Percentiles rank a stretch among this genome's conserved stretches.
Conservation (phyloP, 2,888 invertebrate genomes). For the Euproctis similis region DNA sequence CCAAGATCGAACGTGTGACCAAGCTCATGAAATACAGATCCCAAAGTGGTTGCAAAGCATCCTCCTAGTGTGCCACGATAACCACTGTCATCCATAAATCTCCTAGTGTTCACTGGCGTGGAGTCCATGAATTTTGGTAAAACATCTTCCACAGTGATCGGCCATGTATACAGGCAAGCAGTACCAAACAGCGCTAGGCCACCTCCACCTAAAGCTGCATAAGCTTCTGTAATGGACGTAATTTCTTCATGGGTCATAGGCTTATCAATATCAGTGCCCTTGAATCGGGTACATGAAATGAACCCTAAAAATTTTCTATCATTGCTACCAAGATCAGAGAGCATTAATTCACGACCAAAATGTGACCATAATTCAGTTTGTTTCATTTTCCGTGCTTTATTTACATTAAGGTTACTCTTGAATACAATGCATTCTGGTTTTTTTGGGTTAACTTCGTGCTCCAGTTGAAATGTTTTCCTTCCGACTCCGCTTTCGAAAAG, state of each 20-base stretch:
- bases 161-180: slow-evolving; percentile 94
- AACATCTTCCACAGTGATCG: slow-evolving; percentile 81
- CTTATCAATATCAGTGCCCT: slow-evolving; percentile 77
- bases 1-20: slow-evolving; percentile 96
- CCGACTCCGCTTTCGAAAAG: slow-evolving; percentile 85
- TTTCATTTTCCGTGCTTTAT: slow-evolving; percentile 82
- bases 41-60: slow-evolving; percentile 92
- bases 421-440: slow-evolving; percentile 82
- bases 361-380: slow-evolving; percentile 89
- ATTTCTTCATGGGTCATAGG: slow-evolving; percentile 82
- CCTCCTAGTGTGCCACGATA: slow-evolving; percentile 91
- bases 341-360: slow-evolving; percentile 89
- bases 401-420: slow-evolving; percentile 80
- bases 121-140: slow-evolving; percentile 65
- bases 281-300: slow-evolving; percentile 89
- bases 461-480: slow-evolving; percentile 87
- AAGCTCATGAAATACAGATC: slow-evolving; percentile 94
- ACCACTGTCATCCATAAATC: slow-evolving; percentile 93
- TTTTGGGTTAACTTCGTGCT: slow-evolving; percentile 76
- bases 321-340: slow-evolving; percentile 77
- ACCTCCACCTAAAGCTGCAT: slow-evolving; percentile 94
- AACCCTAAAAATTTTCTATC: slow-evolving; percentile 92
- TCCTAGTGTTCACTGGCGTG: slow-evolving; percentile 80
- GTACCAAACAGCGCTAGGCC: slow-evolving; percentile 94
- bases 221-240: slow-evolving; percentile 81